Conservation (phyloP, 2,797 vertebrate species). For the Macropodus opercularis region DNA sequence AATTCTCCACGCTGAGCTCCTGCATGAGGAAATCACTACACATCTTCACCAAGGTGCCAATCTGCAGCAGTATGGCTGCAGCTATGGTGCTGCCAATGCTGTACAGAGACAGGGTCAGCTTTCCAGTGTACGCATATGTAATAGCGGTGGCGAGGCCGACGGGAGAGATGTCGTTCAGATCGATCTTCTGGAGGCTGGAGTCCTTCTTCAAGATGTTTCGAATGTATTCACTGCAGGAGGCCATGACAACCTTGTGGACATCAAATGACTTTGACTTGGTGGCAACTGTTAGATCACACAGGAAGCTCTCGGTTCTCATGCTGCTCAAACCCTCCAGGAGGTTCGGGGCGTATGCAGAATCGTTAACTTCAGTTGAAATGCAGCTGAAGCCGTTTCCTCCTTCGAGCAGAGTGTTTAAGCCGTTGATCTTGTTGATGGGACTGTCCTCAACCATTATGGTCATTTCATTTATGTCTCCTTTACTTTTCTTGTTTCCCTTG, state of each 20-base stretch:
- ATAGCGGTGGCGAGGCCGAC: conserved; percentile 94
- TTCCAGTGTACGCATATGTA: conserved; percentile 96
- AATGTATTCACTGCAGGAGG: conserved; percentile 95
- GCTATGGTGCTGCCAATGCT: conserved; percentile 96
- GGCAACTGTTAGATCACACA: conserved; percentile 93
- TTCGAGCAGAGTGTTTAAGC: conserved; percentile 91
- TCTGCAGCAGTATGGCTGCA: conserved; percentile 93
- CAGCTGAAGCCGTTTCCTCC: conserved; percentile 96
- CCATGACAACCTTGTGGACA: conserved; percentile 97
- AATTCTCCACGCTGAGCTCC: conserved; percentile 97
- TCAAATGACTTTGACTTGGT: conserved; percentile 97
- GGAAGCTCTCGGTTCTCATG: conserved; percentile 95
- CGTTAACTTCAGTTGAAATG: conserved; percentile 94
- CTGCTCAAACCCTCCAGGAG: conserved; percentile 93
- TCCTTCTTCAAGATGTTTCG: conserved; percentile 94
- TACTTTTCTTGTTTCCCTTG: conserved; percentile 94
- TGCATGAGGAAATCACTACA: conserved; percentile 97
- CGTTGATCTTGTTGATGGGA: conserved; percentile 92
- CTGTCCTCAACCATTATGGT: conserved; percentile 94
- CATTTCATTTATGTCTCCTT: conserved; percentile 92
- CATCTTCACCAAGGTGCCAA: conserved; percentile 94
- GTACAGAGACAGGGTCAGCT: conserved; percentile 95
- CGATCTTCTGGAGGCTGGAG: conserved; percentile 88
- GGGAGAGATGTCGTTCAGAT: conserved; percentile 92
- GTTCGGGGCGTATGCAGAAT: conserved; percentile 91